phyloP scores from a whole-genome alignment of 2,113 vertebrate species.

The Tychaedon coryphoeus region DNA sequence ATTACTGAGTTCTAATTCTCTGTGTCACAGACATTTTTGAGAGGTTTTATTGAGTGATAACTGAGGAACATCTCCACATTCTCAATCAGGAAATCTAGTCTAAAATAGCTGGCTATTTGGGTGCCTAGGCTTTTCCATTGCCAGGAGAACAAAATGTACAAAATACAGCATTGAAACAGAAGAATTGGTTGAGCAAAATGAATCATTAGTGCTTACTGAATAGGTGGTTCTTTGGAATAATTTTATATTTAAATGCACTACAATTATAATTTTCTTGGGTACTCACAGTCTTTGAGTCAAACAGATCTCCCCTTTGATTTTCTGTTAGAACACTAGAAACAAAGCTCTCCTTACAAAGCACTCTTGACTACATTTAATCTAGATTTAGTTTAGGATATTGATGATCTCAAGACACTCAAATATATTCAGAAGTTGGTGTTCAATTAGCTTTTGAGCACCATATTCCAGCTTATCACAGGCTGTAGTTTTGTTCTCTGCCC shows the following conservation, averaged over 20 bases:
- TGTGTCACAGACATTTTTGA: neutral
- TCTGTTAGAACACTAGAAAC: neutral
- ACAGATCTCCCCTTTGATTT: neutral
- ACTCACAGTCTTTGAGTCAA: neutral
- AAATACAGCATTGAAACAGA: neutral
- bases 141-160: neutral
- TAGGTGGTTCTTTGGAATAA: neutral
- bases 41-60: neutral
- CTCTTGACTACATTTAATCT: neutral
- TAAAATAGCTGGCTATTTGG: neutral
- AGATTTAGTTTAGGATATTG: neutral
- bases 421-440: neutral
- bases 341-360: neutral
- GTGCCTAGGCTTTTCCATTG: neutral
- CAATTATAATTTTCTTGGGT: neutral
- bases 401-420: neutral
- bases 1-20: neutral
- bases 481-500: neutral
- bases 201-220: neutral
- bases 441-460: neutral
- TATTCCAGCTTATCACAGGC: neutral
- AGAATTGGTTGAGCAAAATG: neutral
- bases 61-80: neutral
- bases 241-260: neutral
- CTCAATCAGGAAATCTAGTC: neutral